phyloP scores from a whole-genome alignment of 1,140 invertebrate genomes.

The Neodiprion pinetum region DNA sequence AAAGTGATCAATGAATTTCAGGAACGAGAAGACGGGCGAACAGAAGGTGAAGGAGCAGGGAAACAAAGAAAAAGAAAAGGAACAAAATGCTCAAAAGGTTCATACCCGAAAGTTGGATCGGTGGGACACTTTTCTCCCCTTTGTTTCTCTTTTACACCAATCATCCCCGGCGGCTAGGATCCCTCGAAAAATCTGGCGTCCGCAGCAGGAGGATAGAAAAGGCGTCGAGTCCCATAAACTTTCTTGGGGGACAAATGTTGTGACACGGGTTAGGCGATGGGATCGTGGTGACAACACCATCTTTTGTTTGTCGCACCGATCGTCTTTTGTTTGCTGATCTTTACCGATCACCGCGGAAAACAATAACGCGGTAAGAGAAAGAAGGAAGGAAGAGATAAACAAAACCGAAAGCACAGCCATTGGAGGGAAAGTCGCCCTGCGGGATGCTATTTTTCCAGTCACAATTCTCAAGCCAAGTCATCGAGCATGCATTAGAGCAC shows the following conservation, averaged over 20 bases:
- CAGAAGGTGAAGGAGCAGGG: not conserved
- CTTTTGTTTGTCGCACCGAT: constrained; percentile 1
- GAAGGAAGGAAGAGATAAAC: too few species aligned
- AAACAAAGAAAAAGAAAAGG: not conserved
- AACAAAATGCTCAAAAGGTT: not conserved
- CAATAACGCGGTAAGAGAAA: constrained; percentile 7
- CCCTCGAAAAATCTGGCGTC: constrained; percentile 8
- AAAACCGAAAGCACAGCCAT: not conserved
- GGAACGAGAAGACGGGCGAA: not conserved
- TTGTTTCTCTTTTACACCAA: not conserved
- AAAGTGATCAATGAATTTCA: not conserved
- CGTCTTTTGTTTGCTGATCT: constrained; percentile 1
- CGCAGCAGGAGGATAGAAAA: constrained; percentile 21
- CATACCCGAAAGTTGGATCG: not conserved
- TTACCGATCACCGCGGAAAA: constrained; percentile 6
- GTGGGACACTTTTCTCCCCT: not conserved
- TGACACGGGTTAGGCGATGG: constrained; percentile 34
- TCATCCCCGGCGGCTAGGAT: not conserved
- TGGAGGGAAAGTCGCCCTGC: not conserved
- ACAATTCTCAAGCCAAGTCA: not conserved
- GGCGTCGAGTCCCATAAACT: constrained; percentile 40
- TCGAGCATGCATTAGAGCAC: not conserved
- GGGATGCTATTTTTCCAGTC: not conserved
- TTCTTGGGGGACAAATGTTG: constrained; percentile 48
- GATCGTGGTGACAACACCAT: not conserved